Base-by-base conservation (phyloP, 2,888 invertebrate species). In the Strigamia maritima region DNA sequence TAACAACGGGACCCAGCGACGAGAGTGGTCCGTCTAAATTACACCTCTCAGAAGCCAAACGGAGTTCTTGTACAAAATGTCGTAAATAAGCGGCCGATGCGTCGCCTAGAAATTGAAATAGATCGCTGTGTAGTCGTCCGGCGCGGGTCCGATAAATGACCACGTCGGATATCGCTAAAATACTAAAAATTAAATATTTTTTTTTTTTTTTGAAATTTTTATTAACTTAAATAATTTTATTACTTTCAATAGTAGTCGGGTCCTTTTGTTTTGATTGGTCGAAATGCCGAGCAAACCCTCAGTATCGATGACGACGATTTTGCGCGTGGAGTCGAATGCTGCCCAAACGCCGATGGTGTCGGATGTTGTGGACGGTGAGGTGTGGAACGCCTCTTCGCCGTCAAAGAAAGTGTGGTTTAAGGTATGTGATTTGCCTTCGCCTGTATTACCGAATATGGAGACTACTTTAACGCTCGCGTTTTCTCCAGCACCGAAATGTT, bases 401-500 rank as follows among this genome's bases (percentile, higher is more conserved):
- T 89, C 85, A 84, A 91, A 92, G 84, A 92, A 91, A 83, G 90
- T 89, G 83, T 93, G 89, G 85, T 94, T 94, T 83, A 94, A 86
- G 0, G 93, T 93, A 83, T 91, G 89, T 2, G 93, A 93, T 86
- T 94, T 94, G 1, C 93, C 94, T 86, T 93, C 93, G 0, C 93
- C 93, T 0, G 93, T 92, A 84, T 93, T 94, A 2, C 94, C 94
- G 86, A 94, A 93, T 83, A 94, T 92, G 14, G 93, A 92, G 0
- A 94, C 90, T 19, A 93, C 93, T 87, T 93, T 93, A 16, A 93
- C 90, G 28, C 49, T 76, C 26, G 82, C 82, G 77, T 83, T 82
- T 26, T 80, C 81, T n/a, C 83, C 83, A 83, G 86, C 86, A 22
- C 83, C 84, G 4, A 87, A 82, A 78, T 84, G 84, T 26, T 82